Conservation (phyloP, 2,888 invertebrate genomes). For the Lymantria dispar region DNA sequence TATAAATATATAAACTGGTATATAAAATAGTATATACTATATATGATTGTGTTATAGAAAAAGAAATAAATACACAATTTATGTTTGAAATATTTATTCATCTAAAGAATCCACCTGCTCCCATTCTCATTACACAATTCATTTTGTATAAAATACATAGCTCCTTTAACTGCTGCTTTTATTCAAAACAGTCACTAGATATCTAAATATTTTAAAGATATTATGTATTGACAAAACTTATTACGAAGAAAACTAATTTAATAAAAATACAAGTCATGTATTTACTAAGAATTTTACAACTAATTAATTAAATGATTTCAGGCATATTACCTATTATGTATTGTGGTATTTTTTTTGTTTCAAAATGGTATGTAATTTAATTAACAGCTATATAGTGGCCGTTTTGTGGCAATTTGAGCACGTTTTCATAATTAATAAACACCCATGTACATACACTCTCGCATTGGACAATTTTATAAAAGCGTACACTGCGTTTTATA, state of each 20-base stretch:
- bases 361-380: no score
- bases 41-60: constrained; percentile 4
- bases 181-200: background rate
- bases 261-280: background rate
- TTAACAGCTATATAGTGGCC: no score
- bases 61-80: constrained; percentile 40
- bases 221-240: background rate
- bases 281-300: background rate
- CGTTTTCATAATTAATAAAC: no score
- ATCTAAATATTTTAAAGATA: background rate
- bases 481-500: no score
- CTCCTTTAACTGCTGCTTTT: constrained; percentile 37
- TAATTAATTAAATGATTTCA: no score
- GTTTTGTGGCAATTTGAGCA: no score
- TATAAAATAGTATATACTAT: no score
- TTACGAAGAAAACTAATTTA: background rate
- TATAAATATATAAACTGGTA: no score
- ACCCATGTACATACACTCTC: no score
- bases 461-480: no score
- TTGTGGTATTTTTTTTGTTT: no score
- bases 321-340: no score
- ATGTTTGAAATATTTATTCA: constrained; percentile 46
- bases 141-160: constrained; percentile 25
- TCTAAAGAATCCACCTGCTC: constrained; percentile 52
- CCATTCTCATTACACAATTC: constrained; percentile 42